Evolutionary conservation across 2,888 invertebrate genomes (phyloP), one percentile per base, ranked within the genome.

Genomic region (Gari tellinella): DNA sequence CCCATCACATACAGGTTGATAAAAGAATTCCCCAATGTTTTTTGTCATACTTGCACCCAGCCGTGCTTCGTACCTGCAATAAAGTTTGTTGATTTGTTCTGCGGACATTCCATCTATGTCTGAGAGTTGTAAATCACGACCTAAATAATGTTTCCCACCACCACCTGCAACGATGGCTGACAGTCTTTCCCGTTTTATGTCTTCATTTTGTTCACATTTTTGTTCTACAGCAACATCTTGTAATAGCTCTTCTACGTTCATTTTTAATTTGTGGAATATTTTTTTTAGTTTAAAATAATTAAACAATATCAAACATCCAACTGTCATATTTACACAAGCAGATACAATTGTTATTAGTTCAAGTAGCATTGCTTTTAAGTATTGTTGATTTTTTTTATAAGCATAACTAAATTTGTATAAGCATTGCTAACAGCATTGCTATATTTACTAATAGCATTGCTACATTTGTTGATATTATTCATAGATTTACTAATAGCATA

Each of bases 101-200:
- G 64, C n/a, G 41, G 70, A 23, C 60, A 70, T 63, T 31, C 5
- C 21, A 60, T 74, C 74, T 31, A 64, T 65, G 26, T 64, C 64
- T 49, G 60, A 56, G 8, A 61, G 17, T 56, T 63, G 52, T 56
- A 64, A 56, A 15, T 64, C 64, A 41, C 48, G 43, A 56, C 74
- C 74, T 26, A 72, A 45, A 62, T 72, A 72, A 57, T 72, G 67
- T 23, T 49, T 62, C 43, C 64, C 56, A 14, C 38, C 26, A 37
- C 73, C 73, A 23, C 64, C 73, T 15, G 67, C 62, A 65, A 66
- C 65, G 56, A 74, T 64, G 40, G 74, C 61, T 51, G 68, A 65
- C 53, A 74, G 49, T 58, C 74, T 51, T 58, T 74, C 64, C 31
- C 62, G 45, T 63, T 69, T 69, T 51, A 38, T 57, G 40, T 69